Evolutionary conservation across 2,797 vertebrate genomes (phyloP).

Genomic region (Ctenochaetus hawaiiensis): DNA sequence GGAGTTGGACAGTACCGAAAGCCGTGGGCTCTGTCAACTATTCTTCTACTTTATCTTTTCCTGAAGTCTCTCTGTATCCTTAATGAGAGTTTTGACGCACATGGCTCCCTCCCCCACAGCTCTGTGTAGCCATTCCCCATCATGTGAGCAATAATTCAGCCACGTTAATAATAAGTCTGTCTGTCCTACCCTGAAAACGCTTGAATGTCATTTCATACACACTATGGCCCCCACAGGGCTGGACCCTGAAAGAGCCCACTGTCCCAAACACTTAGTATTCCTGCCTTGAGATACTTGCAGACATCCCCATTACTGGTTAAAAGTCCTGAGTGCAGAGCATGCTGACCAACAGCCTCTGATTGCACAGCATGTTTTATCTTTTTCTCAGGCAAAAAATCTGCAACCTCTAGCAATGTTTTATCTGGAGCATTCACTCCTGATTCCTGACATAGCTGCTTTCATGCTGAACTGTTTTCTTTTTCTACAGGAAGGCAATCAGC

Average conservation of each 20-base stretch:
- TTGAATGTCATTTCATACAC: constrained; percentile 71
- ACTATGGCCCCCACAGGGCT: constrained; percentile 44
- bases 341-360: constrained; percentile 1
- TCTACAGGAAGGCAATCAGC: background rate
- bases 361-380: constrained; percentile 13
- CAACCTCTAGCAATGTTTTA: background rate
- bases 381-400: constrained; percentile 18
- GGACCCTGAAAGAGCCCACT: constrained; percentile 81
- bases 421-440: background rate
- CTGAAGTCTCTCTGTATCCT: constrained; percentile 48
- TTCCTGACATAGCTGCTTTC: background rate
- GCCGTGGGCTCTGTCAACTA: constrained; percentile 45
- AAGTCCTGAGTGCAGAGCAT: constrained; percentile 12
- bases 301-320: constrained; percentile 38
- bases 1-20: constrained; percentile 29
- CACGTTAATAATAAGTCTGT: constrained; percentile 73
- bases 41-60: constrained; percentile 30
- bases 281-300: constrained; percentile 48
- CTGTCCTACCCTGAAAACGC: constrained; percentile 77
- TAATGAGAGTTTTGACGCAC: constrained; percentile 69
- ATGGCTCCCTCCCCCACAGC: constrained; percentile 42
- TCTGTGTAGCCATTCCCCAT: constrained; percentile 2
- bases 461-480: constrained; percentile 4
- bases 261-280: constrained; percentile 82
- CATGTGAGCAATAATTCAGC: constrained; percentile 58